Evolutionary conservation across 2,113 vertebrate species (phyloP).

Genomic region (Saiga tatarica): DNA sequence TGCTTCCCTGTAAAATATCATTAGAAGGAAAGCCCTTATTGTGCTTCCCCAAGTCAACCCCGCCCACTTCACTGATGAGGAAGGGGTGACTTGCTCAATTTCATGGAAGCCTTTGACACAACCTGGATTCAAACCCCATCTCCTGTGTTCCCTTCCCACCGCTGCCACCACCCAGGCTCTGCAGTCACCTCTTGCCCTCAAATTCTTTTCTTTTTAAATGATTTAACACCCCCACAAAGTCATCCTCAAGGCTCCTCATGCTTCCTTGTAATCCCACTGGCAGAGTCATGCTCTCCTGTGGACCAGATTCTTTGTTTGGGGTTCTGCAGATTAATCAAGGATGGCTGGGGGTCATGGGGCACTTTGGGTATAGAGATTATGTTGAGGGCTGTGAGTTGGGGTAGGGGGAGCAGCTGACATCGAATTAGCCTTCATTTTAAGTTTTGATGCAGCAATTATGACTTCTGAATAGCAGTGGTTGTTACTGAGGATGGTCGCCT

Average conservation of each 20-base stretch:
- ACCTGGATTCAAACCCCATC: not conserved
- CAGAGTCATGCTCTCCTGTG: not conserved
- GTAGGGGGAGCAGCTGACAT: slow-evolving; percentile 75
- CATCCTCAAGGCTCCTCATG: not conserved
- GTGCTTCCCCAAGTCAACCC: not conserved
- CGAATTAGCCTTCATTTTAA: slow-evolving; percentile 88
- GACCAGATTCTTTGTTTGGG: slow-evolving; percentile 14
- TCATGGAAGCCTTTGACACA: not conserved
- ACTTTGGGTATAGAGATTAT: slow-evolving; percentile 62
- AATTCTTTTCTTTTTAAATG: not conserved
- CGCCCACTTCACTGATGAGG: not conserved
- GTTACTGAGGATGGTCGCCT: slow-evolving; percentile 87
- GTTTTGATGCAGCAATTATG: slow-evolving; percentile 85
- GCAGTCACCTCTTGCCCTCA: not conserved
- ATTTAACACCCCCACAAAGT: not conserved
- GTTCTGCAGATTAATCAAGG: slow-evolving; percentile 46
- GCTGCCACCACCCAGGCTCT: not conserved
- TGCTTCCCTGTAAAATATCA: not conserved
- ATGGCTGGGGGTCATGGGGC: slow-evolving; percentile 60
- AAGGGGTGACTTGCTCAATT: not conserved
- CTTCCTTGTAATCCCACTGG: not conserved
- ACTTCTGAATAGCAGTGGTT: slow-evolving; percentile 85
- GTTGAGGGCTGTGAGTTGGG: not conserved
- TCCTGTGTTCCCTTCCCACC: fast-evolving
- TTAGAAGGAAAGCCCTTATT: not conserved